Base-by-base conservation (phyloP, 2,797 vertebrate genomes). In the Pelochelys cantorii region DNA sequence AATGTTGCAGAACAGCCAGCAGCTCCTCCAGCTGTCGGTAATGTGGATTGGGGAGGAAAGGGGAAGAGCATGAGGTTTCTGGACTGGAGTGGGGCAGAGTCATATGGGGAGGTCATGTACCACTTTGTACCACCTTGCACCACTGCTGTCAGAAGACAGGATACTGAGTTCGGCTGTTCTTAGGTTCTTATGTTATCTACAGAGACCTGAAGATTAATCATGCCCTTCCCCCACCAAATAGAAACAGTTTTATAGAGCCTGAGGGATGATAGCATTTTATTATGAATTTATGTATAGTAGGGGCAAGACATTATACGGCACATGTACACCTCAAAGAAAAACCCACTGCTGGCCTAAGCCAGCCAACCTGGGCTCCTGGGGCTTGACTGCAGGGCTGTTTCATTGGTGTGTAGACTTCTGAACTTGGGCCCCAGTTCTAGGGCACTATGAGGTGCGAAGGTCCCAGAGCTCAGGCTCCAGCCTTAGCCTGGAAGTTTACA, bases 241-340 rank as follows among this genome's bases (percentile, higher is more conserved):
- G 62, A 10, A 68, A 62, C 60, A 34, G 15, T 34, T 68, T 68
- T 68, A 68, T 68, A 68, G 62, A 68, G 17, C 31, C 31, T 20
- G 31, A 34, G 55, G 7, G 0, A 0, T n/a, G 82, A 75, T 20
- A 42, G 37, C 65, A 59, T 8, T 31, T 18, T 65, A 81, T 18
- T 59, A 71, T 62, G 78, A 86, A 89, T 87, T 55, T 48, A 20
- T 84, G 22, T 75, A 75, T 17, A n/a, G 31, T n/a, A 68, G 17
- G 17, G 62, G 62, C n/a, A 68, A 68, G 62, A 20, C 31, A 31
- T 17, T 34, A 11, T 20, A 34, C 15, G 15, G 9, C 34, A 20
- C 20, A 17, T 68, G 31, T 68, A 68, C 62, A n/a, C 17, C 5
- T 17, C n/a, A 68, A 34, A n/a, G 17, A n/a, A 65, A 65, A 65